Base-by-base conservation (phyloP, 1,140 invertebrate genomes). In the Ceratina japonica region DNA sequence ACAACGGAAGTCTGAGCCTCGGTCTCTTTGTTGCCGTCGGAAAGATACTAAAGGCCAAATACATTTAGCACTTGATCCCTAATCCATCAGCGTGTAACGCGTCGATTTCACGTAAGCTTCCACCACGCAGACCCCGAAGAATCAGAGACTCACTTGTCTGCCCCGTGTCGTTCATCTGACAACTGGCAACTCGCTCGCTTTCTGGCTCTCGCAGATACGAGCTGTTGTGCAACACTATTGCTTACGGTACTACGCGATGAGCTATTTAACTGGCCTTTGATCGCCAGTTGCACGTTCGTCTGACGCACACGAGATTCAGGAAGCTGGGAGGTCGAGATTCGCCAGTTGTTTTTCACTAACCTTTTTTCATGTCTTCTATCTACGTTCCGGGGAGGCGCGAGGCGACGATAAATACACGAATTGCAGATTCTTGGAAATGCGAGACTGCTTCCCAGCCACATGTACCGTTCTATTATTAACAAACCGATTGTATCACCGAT, bases 181-280 rank as follows among this genome's bases (percentile, higher is more conserved):
- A 88, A 90, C 89, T 90, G 86, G 66, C 76, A 83, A 75, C 37
- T 44, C 64, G 68, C 22, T 84, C 85, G 84, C 70, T 84, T 84
- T 86, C 82, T 84, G 63, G 85, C 85, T 8, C 37, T 83, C 79
- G 69, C 59, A 77, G 83, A 88, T 88, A 87, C 81, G 68, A 69
- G 75, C 84, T 75, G 84, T 91, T 91, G 87, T 89, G 89, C 86
- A 90, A 91, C 73, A n/a, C n/a, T n/a, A n/a, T n/a, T n/a, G n/a
- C n/a, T n/a, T 10, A 44, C 5, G 37, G 2, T 44, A 44, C 37
- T 44, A 44, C 37, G 37, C 5, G 37, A 70, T 64, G n/a, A 22
- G 51, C 24, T 44, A 31, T 51, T 63, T 44, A 83, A 69, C 76
- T 89, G 89, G 88, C 84, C 89, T 91, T 90, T 90, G 90, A 71